Base-by-base conservation (phyloP, 2,797 vertebrate genomes). In the Cuniculus paca region DNA sequence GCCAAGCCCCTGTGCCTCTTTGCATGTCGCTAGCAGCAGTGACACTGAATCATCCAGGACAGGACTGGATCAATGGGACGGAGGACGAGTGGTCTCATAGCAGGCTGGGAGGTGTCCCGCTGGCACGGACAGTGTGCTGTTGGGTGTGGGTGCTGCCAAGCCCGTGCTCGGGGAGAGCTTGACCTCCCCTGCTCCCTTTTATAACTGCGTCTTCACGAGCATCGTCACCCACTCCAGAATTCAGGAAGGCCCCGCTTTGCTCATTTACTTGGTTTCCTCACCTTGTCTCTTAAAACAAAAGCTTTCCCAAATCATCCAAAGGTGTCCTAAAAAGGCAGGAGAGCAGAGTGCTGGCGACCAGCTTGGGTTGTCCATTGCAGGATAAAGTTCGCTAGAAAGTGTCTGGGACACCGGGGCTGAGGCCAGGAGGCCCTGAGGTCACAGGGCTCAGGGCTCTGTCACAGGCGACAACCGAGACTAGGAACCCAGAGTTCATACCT, bases 1-100 rank as follows among this genome's bases (percentile, higher is more conserved):
- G 61, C n/a, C 58, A 91, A 12, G 22, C 4, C 4, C 0, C 4
- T 82, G 85, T 60, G 61, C 70, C 84, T 75, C 88, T 97, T 98
- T 91, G 90, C 72, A 96, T 20, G 2, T 96, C 39, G 60, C 85
- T 63, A 72, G 39, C 80, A 90, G 36, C 34, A 95, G 81, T 89
- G 75, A 68, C 0, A 16, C 20, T 77, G 85, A 68, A 54, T 87
- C 88, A 83, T 96, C 63, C 60, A 39, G 63, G 45, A 75, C 19
- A 34, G 31, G 65, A 45, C 54, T 39, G 77, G 90, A 93, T 90
- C 80, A 63, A 75, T 28, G 48, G 31, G 72, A 81, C 11, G 34
- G 83, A 94, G 94, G 60, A 94, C 56, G 95, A 77, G 58, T 48
- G 84, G 84, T 89, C 96, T 97, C 91, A 96, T 79, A 91, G 28